Conservation (phyloP, 2,797 vertebrate genomes). For the Fringilla coelebs region DNA sequence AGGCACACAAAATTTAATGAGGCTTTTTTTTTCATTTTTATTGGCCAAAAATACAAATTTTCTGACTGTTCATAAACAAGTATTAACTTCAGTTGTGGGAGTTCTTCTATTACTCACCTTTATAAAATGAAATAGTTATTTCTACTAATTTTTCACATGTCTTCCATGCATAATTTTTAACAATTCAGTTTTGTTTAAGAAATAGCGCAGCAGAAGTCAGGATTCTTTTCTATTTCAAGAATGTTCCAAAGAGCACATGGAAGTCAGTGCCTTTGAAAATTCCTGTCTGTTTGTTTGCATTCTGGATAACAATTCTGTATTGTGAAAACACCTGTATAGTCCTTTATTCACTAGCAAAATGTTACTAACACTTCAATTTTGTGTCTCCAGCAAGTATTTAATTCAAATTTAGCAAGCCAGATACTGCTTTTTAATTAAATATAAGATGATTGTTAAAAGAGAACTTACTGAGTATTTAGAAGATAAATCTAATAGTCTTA, state of each 20-base stretch:
- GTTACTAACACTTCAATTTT: constrained; percentile 55
- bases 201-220: not conserved
- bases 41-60: not conserved
- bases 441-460: constrained; percentile 71
- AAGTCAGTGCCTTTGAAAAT: not conserved
- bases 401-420: constrained; percentile 64
- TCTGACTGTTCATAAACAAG: not conserved
- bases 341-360: constrained; percentile 59
- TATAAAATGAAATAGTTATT: not conserved
- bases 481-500: constrained; percentile 75
- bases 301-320: not conserved
- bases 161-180: not conserved
- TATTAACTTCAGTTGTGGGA: not conserved
- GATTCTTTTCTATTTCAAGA: not conserved
- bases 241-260: not conserved
- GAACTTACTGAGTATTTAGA: constrained; percentile 72
- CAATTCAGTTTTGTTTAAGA: not conserved
- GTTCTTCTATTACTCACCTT: not conserved
- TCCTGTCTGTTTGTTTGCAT: not conserved
- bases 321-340: constrained; percentile 7
- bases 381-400: constrained; percentile 62
- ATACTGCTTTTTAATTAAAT: constrained; percentile 74
- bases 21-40: not conserved
- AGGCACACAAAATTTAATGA: not conserved
- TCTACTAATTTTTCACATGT: not conserved